Conservation (phyloP, 1,140 invertebrate genomes). For the Ylistrum balloti region DNA sequence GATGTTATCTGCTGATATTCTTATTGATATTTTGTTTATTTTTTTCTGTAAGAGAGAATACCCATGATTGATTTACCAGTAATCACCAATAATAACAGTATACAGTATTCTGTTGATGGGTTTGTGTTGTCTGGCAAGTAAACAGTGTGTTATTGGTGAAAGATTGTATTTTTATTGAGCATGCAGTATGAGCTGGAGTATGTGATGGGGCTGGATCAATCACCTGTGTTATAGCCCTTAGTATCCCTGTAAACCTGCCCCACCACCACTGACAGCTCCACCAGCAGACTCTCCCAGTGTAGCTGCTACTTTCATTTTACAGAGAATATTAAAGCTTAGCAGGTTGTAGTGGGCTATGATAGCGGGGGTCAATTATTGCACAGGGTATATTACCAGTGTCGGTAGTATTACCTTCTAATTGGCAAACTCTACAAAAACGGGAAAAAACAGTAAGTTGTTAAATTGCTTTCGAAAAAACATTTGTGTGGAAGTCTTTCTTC, state of each 20-base stretch:
- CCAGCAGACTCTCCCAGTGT: neutral
- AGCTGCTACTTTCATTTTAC: constrained; percentile 21
- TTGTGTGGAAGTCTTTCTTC: neutral
- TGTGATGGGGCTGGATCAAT: neutral
- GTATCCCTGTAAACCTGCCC: neutral
- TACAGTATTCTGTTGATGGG: neutral
- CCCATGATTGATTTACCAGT: neutral
- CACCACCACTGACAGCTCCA: neutral
- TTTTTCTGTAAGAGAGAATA: neutral
- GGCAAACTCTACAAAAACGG: constrained; percentile 10
- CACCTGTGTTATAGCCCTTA: neutral
- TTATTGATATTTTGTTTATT: neutral
- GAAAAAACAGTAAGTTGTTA: neutral
- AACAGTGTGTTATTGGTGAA: constrained; percentile 9
- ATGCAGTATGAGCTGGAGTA: neutral
- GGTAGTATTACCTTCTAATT: constrained; percentile 5
- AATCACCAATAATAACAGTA: neutral
- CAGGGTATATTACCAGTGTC: neutral
- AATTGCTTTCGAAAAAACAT: neutral
- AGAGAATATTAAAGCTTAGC: neutral
- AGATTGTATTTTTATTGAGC: constrained; percentile 39
- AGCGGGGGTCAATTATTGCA: neutral
- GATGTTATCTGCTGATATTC: neutral
- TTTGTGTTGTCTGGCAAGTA: neutral
- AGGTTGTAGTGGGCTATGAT: neutral